phyloP scores from a whole-genome alignment of 2,888 invertebrate species.

The Lucinisca nassula region DNA sequence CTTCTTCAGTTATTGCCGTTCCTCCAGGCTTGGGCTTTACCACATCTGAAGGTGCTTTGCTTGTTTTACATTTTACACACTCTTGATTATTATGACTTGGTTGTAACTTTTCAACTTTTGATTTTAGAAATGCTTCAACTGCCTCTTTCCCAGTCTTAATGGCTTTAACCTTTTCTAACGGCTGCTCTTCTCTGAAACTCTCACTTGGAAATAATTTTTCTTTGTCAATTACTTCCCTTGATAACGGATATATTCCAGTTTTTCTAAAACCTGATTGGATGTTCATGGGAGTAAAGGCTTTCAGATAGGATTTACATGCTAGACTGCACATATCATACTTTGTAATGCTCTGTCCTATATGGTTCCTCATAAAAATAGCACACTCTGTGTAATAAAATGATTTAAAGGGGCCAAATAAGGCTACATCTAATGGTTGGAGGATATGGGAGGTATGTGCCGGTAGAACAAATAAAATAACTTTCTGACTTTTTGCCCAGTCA shows the following conservation, averaged over 20 bases:
- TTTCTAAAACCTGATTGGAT: constrained; percentile 20
- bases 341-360: constrained; percentile 24
- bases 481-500: constrained; percentile 22
- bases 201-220: constrained; percentile 1
- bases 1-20: background rate
- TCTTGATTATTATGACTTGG: background rate
- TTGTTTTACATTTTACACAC: background rate
- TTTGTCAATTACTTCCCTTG: background rate
- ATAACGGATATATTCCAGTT: constrained; percentile 34
- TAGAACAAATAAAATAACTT: constrained; percentile 23
- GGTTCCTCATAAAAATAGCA: background rate
- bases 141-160: background rate
- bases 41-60: too few species aligned
- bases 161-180: background rate
- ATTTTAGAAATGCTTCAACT: background rate
- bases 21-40: background rate
- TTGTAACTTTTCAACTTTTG: background rate
- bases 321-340: constrained; percentile 36
- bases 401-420: constrained; percentile 40
- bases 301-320: constrained; percentile 10
- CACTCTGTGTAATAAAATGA: constrained; percentile 19
- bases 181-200: background rate
- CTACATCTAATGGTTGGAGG: constrained; percentile 31
- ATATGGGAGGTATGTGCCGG: too few species aligned
- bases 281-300: constrained; percentile 11